phyloP scores from a whole-genome alignment of 2,888 invertebrate species.

The Branchipolynoe longqiensis region DNA sequence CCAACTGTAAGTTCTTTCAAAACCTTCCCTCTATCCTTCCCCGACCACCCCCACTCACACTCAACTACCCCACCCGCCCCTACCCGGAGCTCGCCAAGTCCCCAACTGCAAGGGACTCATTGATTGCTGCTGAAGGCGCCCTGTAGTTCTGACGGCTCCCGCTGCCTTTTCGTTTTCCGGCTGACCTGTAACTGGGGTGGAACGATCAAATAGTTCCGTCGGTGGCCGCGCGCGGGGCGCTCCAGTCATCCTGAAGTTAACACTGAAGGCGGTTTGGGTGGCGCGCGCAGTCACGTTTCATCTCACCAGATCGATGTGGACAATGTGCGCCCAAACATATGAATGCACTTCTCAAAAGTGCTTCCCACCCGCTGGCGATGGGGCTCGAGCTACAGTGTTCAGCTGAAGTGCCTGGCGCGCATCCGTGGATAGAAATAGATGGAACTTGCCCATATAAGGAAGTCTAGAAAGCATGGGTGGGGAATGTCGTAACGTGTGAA shows the following conservation, averaged over 20 bases:
- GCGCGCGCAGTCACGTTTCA: constrained; percentile 27
- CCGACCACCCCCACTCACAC: not conserved
- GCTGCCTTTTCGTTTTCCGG: constrained; percentile 33
- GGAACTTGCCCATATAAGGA: too few species aligned
- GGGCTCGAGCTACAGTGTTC: too few species aligned
- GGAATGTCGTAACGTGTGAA: too few species aligned
- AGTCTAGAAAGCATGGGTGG: too few species aligned
- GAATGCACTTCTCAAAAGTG: not conserved
- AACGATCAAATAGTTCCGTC: constrained; percentile 37
- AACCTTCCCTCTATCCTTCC: not conserved
- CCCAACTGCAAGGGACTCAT: not conserved
- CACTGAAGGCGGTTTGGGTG: not conserved
- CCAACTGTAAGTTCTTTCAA: too few species aligned
- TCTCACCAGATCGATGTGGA: constrained; percentile 14
- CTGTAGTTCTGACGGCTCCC: constrained; percentile 3
- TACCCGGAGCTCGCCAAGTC: not conserved
- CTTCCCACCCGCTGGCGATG: not conserved
- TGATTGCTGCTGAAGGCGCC: constrained; percentile 21
- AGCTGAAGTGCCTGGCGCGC: too few species aligned
- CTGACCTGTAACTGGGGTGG: not conserved
- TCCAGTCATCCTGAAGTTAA: constrained; percentile 5
- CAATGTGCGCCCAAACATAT: constrained; percentile 40
- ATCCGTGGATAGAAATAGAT: too few species aligned
- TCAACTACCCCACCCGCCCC: not conserved
- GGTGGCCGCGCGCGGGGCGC: not conserved